phyloP scores from a whole-genome alignment of 2,888 invertebrate species.

The Hoplodrina blanda region DNA sequence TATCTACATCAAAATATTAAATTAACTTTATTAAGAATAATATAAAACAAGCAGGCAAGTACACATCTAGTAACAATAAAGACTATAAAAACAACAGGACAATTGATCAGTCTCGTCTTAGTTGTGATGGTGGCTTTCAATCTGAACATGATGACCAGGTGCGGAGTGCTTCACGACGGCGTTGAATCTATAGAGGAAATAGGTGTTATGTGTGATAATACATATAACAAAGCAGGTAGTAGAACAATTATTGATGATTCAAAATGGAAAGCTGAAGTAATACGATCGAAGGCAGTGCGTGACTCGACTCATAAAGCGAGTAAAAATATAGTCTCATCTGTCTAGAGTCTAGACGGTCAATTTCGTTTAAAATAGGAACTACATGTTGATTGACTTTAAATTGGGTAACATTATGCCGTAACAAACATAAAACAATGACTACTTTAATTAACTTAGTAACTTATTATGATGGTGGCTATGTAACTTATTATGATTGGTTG shows the following conservation, averaged over 20 bases:
- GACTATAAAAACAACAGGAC: constrained; percentile 50
- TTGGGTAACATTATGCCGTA: not conserved
- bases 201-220: constrained; percentile 6
- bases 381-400: constrained; percentile 8
- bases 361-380: constrained; percentile 17
- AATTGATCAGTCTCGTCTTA: constrained; percentile 71
- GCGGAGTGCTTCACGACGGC: constrained; percentile 91
- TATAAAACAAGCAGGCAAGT: constrained; percentile 67
- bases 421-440: not conserved
- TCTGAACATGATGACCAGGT: constrained; percentile 83
- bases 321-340: constrained; percentile 22
- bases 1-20: constrained; percentile 60
- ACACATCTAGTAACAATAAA: constrained; percentile 86
- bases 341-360: constrained; percentile 38
- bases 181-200: constrained; percentile 85
- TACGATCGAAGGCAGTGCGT: constrained; percentile 49
- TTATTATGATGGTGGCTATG: not conserved
- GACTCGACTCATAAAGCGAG: constrained; percentile 45
- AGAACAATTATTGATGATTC: constrained; percentile 17
- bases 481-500: not conserved
- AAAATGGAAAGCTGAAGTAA: constrained; percentile 51
- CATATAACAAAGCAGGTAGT: constrained; percentile 13
- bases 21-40: constrained; percentile 69
- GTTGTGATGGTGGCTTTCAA: constrained; percentile 82
- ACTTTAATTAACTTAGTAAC: not conserved